Evolutionary conservation across 2,113 vertebrate species (phyloP).

Genomic region (Cochlearius cochlearius): DNA sequence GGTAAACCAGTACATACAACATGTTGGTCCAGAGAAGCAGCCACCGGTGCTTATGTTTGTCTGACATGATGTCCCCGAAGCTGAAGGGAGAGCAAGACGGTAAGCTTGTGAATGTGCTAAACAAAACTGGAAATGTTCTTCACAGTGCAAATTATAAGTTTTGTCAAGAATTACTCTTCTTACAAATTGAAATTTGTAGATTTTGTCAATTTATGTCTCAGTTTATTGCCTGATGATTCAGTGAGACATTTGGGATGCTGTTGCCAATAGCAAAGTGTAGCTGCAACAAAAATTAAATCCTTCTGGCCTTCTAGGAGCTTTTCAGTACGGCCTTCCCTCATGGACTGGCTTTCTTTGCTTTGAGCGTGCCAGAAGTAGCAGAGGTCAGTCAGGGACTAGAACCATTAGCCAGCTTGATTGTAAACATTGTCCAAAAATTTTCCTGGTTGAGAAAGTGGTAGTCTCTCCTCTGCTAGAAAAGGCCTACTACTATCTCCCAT

Average conservation of each 20-base stretch:
- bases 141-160: not conserved
- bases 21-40: not conserved
- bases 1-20: not conserved
- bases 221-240: not conserved
- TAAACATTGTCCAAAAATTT: not conserved
- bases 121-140: not conserved
- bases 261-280: not conserved
- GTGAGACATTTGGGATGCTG: not conserved
- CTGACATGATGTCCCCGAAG: not conserved
- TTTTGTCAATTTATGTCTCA: not conserved
- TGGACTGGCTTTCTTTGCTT: not conserved
- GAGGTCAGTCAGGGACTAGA: not conserved
- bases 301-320: not conserved
- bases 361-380: not conserved
- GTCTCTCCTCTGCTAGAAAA: not conserved
- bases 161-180: not conserved
- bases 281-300: constrained; percentile 7
- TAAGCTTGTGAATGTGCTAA: not conserved
- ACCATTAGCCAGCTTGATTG: not conserved
- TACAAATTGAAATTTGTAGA: not conserved
- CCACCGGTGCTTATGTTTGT: not conserved
- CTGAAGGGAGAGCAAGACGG: not conserved
- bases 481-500: not conserved
- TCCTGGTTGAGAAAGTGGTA: not conserved
- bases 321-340: not conserved